phyloP scores from a whole-genome alignment of 2,113 vertebrate species.

The Odontesthes bonariensis region DNA sequence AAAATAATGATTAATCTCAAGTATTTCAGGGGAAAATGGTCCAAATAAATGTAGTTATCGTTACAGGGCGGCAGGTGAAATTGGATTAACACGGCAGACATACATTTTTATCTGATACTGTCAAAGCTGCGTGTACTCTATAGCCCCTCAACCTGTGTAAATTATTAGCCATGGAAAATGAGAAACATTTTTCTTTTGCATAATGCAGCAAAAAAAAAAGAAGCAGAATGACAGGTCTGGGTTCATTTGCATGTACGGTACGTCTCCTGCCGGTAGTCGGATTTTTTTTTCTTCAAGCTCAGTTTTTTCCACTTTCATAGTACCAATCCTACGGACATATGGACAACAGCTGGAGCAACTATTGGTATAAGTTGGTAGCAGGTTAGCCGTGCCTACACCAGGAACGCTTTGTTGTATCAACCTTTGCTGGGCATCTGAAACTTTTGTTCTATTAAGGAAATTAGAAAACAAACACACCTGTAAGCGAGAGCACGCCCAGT shows the following conservation, averaged over 20 bases:
- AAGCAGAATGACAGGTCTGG: too few species aligned
- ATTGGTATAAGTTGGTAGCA: neutral
- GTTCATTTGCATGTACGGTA: too few species aligned
- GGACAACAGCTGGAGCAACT: neutral
- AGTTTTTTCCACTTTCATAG: too few species aligned
- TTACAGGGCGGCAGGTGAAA: neutral
- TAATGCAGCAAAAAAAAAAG: neutral
- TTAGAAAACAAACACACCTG: constrained; percentile 12
- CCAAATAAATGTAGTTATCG: neutral
- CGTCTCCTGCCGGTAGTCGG: too few species aligned
- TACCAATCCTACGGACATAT: too few species aligned
- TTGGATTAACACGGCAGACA: too few species aligned
- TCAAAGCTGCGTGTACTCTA: too few species aligned
- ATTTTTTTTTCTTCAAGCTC: too few species aligned
- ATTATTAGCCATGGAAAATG: neutral
- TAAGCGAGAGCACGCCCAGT: constrained; percentile 36
- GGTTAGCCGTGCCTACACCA: neutral
- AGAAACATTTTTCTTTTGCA: neutral
- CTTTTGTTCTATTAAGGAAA: neutral
- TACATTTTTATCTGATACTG: too few species aligned
- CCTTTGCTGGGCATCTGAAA: too few species aligned
- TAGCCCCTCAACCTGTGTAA: neutral
- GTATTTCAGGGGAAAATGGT: neutral
- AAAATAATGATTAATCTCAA: neutral
- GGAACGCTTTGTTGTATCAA: neutral